Evolutionary conservation across 2,888 invertebrate genomes (phyloP), one percentile per base, ranked within the genome.

Genomic region (Ptychoptera contaminata): DNA sequence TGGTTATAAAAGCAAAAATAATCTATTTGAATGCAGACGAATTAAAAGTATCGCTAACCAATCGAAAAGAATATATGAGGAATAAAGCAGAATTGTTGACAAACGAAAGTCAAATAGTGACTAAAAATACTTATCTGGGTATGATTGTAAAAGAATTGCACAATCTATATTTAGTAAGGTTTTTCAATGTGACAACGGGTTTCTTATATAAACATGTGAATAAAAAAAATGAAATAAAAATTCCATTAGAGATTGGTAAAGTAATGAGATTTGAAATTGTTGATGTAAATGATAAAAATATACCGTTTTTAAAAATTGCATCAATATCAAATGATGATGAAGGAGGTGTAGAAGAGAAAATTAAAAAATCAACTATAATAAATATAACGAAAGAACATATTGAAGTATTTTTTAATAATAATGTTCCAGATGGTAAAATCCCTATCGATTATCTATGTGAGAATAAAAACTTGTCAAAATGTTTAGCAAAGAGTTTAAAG

Each of bases 61-160:
- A 80, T 54, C 82, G 82, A 53, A 71, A 71, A 3, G 73, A 76
- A 2, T 69, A 84, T 9, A 58, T 85, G 47, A 59, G 70, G 0
- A 69, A 71, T 1, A 66, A 71, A 0, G 56, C 71, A 2, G 67
- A 69, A 12, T 60, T 75, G 31, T 60, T 84, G 6, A 60, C 56
- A 1, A 62, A 65, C 2, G 65, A 73, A 40, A 57, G 69, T 1
- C 61, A 74, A 8, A 76, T 73, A 0, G 58, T 65, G 35, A 49
- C 68, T 2, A 75, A 74, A 34, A 60, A 66, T 4, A 46, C 55
- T 2, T 65, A 56, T 37, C 47, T 55, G 1, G 66, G 66, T 2
- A 62, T 61, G 2, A 56, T 65, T 16, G 60, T 65, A 1, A 59
- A 61, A n/a, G 53, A 54, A 6, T 52, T 53, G 16, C 43, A 56